A percentile compares a stretch with the other conserved stretches of the same genome.
Evolutionary conservation across 2,888 invertebrate species (phyloP).

Genomic region (Glyphotaelius pellucidus): DNA sequence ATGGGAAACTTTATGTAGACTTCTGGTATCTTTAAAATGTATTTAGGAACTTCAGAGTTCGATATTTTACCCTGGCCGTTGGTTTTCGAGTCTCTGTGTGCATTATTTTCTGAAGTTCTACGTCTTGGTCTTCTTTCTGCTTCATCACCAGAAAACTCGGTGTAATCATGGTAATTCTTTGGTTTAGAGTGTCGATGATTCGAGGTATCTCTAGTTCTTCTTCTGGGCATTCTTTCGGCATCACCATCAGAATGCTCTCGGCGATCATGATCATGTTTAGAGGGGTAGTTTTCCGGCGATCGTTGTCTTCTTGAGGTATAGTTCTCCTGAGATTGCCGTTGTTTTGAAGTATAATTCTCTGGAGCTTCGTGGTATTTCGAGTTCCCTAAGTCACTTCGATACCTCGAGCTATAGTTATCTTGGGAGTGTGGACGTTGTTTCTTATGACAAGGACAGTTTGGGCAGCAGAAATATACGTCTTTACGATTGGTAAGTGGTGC

Average conservation of each 20-base stretch:
- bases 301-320: background rate
- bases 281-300: background rate
- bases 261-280: background rate
- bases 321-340: background rate
- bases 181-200: background rate
- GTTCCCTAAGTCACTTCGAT: background rate
- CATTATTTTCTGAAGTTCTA: background rate
- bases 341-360: background rate
- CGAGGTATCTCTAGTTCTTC: background rate
- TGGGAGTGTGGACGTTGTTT: background rate
- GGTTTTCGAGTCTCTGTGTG: background rate
- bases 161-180: background rate
- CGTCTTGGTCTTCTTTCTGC: background rate
- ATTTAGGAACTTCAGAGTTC: conserved; percentile 24
- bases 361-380: background rate
- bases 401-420: background rate
- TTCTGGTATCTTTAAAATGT: conserved; percentile 51
- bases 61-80: background rate
- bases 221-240: background rate
- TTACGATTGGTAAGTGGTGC: background rate
- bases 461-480: background rate
- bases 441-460: background rate
- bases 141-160: background rate
- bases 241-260: background rate
- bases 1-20: conserved; percentile 54